A percentile compares a stretch with the other conserved stretches of the same genome.
These are phyloP conservation scores for Oeneis ivallda DNA, from an alignment of 2,888 invertebrate genomes.

Conservation along the genomic window DNA sequence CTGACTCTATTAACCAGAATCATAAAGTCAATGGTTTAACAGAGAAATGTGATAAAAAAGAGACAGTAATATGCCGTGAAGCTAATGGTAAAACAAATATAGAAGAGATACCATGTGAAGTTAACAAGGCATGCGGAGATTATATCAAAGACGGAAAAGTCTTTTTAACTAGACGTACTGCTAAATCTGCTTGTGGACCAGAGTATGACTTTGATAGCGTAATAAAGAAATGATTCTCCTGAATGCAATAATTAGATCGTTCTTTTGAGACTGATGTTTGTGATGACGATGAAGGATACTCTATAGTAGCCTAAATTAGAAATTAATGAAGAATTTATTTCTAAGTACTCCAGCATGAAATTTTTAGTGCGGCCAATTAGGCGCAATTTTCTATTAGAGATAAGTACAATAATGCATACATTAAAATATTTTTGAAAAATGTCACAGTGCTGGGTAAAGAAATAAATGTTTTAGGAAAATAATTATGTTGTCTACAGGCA, in stretches of 20 bases:
- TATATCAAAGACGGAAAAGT: constrained; percentile 63
- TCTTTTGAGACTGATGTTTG: constrained; percentile 76
- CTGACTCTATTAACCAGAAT: constrained; percentile 36
- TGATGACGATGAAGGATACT: constrained; percentile 54
- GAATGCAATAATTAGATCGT: constrained; percentile 47
- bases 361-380: constrained; percentile 6
- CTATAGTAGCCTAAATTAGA: constrained; percentile 38
- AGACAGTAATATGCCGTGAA: constrained; percentile 51
- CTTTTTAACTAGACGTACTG: constrained; percentile 64
- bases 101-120: constrained; percentile 61
- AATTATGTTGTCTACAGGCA: no score
- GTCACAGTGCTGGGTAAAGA: no score
- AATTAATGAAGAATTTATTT: constrained; percentile 24
- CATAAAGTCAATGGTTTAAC: constrained; percentile 45
- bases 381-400: not conserved
- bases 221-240: constrained; percentile 70
- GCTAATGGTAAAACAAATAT: constrained; percentile 49
- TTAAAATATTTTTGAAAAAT: no score
- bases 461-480: no score
- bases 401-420: no score
- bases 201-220: constrained; percentile 65
- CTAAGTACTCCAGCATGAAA: constrained; percentile 17
- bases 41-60: constrained; percentile 45
- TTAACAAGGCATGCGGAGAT: constrained; percentile 63
- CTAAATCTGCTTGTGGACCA: constrained; percentile 58